These are phyloP conservation scores for Microchrysa polita DNA, from an alignment of 2,888 invertebrate genomes.

Conservation along the genomic window DNA sequence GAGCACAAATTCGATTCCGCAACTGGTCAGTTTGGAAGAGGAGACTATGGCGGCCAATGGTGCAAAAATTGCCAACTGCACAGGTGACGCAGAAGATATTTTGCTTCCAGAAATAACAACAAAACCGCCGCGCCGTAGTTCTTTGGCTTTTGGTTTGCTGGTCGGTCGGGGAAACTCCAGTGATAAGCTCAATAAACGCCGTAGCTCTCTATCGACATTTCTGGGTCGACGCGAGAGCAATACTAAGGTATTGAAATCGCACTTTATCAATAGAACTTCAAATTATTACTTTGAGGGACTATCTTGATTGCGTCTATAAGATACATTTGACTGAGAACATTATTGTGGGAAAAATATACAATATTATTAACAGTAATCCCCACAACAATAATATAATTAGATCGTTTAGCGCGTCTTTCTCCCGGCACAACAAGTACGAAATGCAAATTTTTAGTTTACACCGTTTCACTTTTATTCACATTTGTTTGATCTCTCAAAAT, in stretches of 20 bases:
- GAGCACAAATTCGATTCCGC: constrained; percentile 63
- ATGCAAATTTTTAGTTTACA: neutral
- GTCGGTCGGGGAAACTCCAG: constrained; percentile 53
- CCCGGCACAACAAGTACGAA: no score
- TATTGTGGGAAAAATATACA: no score
- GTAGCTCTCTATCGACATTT: constrained; percentile 64
- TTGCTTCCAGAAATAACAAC: constrained; percentile 52
- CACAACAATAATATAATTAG: no score
- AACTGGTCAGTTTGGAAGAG: constrained; percentile 62
- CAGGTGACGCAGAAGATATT: neutral
- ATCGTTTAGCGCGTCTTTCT: no score
- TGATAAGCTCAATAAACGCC: constrained; percentile 60
- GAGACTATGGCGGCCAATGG: constrained; percentile 56
- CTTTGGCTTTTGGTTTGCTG: constrained; percentile 61
- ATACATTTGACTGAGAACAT: no score
- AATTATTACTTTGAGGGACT: no score
- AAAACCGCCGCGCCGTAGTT: constrained; percentile 62
- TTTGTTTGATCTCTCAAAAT: no score
- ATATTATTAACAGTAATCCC: no score
- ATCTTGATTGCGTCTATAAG: no score
- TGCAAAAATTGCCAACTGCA: constrained; percentile 8
- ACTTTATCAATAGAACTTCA: no score
- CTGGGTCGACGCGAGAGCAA: constrained; percentile 60
- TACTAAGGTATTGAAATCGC: constrained; percentile 54
- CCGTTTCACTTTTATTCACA: constrained; percentile 18